Conservation (phyloP, 30 jellyfish, hydroid and myxozoan genomes). For the Chironex yamaguchii region DNA sequence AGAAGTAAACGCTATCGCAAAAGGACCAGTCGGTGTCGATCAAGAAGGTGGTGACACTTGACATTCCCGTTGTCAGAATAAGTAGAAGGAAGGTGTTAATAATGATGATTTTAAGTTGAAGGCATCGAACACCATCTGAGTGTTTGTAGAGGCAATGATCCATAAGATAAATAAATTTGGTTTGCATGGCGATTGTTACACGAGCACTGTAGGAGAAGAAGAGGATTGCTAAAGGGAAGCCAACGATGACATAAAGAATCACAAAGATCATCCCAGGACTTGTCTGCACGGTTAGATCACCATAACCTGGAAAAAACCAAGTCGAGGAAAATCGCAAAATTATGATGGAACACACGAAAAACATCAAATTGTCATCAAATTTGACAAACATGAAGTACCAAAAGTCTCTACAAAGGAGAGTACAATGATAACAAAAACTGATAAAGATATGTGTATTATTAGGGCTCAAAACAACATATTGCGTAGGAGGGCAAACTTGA, state of each 20-base stretch:
- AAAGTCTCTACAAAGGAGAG: too few species aligned
- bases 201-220: not conserved
- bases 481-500: too few species aligned
- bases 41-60: not conserved
- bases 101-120: not conserved
- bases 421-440: too few species aligned
- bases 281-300: not conserved
- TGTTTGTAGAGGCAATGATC: not conserved
- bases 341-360: too few species aligned
- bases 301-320: not conserved
- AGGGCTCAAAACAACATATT: too few species aligned
- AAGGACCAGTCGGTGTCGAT: not conserved
- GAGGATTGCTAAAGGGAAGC: not conserved
- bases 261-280: not conserved
- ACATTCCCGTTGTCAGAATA: not conserved
- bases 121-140: not conserved
- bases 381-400: too few species aligned
- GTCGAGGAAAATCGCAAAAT: too few species aligned
- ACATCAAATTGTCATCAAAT: too few species aligned
- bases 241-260: not conserved
- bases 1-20: not conserved
- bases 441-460: too few species aligned
- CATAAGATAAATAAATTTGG: not conserved
- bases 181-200: not conserved
- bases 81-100: too few species aligned